Base-by-base conservation (phyloP, 2,888 invertebrate species). In the Ceraclea dissimilis region DNA sequence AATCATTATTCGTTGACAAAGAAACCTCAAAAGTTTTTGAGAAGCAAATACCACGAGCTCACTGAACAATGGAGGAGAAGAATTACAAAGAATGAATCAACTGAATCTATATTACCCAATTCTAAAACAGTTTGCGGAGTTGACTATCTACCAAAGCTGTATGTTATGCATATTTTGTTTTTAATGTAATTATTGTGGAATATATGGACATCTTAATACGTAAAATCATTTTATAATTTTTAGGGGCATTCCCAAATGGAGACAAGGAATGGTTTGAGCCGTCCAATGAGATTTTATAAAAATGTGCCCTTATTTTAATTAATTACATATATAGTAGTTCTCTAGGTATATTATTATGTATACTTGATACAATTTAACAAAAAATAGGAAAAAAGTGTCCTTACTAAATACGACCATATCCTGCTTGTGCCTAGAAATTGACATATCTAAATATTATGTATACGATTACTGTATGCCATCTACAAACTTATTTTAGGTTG, bases 81-180 rank as follows among this genome's bases (percentile, higher is more conserved):
- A 26, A 49, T 56, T 39, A 8, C 39, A 2, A 39, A 39, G 13
- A 49, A 26, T n/a, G 17, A 11, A 2, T 47, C 46, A 1, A 21
- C 33, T 2, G 52, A 55, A 19, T 26, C 50, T 13, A 19, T 18
- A 13, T 44, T 49, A 16, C 44, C 50, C 17, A 39, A 51, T 18
- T 22, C 39, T n/a, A 48, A 5, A 13, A n/a, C 8, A 18, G 20
- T 39, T 5, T 21, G 39, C 21, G 46, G 31, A 2, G 52, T 59
- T 13, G 61, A 61, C 22, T 22, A 33, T 43, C 34, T 61, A 34
- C 58, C 53, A 16, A 61, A 61, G 52, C 46, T 61, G 61, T 61
- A 55, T 33, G 60, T 57, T 26, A 26, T 26, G 26, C 10, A 10
- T 10, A n/a, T 26, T 26, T 26, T 26, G 26, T 26, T 26, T 26